Percentiles rank a stretch among this genome's conserved stretches.
These are phyloP conservation scores for Scytalopus superciliaris DNA, from an alignment of 2,113 vertebrate genomes.

Conservation along the genomic window DNA sequence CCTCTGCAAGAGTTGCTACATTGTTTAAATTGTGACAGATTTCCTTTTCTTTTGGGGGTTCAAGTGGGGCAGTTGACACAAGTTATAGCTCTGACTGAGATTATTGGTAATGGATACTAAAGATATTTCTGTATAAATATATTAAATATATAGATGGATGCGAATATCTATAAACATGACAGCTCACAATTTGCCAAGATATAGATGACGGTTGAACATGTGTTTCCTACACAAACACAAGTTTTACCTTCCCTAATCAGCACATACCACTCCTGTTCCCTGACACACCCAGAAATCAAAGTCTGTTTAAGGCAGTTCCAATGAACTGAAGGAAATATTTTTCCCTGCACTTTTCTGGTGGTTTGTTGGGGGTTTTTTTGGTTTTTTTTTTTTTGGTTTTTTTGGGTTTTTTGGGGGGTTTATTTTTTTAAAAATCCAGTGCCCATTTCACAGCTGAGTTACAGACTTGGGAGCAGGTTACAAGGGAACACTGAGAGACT, in stretches of 20 bases:
- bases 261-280: rapidly evolving
- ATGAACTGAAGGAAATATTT: not conserved
- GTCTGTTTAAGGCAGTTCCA: not conserved
- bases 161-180: rapidly evolving
- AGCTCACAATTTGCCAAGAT: not conserved
- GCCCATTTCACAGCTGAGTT: constrained; percentile 5
- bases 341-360: not conserved
- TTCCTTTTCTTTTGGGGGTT: not conserved
- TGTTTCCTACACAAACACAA: not conserved
- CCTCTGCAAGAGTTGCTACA: rapidly evolving
- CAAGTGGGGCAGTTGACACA: not conserved
- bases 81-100: not conserved
- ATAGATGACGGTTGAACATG: not conserved
- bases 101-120: not conserved
- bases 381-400: not conserved
- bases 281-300: not conserved
- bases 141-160: too few relatives aligned
- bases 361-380: not conserved
- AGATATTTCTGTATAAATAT: not conserved
- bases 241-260: not conserved
- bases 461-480: not conserved
- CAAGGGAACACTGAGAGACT: not conserved
- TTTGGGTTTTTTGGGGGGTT: too few relatives aligned
- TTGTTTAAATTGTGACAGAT: not conserved
- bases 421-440: not conserved